Evolutionary conservation across 2,797 vertebrate species (phyloP).

Genomic region (Botia almorhae): DNA sequence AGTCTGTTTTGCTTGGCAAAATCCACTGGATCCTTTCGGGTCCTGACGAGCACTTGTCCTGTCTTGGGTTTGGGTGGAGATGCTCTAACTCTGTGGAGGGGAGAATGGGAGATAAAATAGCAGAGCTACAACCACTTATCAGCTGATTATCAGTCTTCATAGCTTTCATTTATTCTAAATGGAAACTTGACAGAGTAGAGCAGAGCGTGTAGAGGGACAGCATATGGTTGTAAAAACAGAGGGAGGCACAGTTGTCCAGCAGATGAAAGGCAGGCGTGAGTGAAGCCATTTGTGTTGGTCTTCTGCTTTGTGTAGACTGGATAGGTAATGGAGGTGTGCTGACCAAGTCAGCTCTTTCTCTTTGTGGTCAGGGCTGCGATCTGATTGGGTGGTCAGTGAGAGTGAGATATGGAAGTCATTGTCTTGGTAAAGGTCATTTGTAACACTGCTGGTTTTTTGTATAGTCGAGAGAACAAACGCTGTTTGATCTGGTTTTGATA

Average conservation of each 20-base stretch:
- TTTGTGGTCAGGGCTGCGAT: conserved; percentile 68
- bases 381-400: conserved; percentile 48
- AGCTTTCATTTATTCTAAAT: conserved; percentile 28
- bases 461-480: background rate
- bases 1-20: conserved; percentile 42
- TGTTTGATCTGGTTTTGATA: conserved; percentile 30
- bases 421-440: conserved; percentile 50
- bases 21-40: conserved; percentile 48
- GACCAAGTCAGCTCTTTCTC: conserved; percentile 67
- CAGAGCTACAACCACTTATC: conserved; percentile 28
- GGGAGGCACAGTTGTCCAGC: conserved; percentile 24
- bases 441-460: conserved; percentile 51
- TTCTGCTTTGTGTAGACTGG: conserved; percentile 18
- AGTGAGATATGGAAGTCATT: conserved; percentile 52
- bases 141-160: conserved; percentile 46
- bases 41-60: conserved; percentile 26
- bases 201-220: conserved; percentile 9
- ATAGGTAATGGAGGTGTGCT: conserved; percentile 43
- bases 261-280: conserved; percentile 49
- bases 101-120: conserved; percentile 57
- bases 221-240: background rate
- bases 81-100: conserved; percentile 27
- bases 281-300: conserved; percentile 34
- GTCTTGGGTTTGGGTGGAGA: conserved; percentile 55
- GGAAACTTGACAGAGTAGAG: background rate